phyloP scores from a whole-genome alignment of 2,797 vertebrate species.

The Typhlichthys eigenmanni region DNA sequence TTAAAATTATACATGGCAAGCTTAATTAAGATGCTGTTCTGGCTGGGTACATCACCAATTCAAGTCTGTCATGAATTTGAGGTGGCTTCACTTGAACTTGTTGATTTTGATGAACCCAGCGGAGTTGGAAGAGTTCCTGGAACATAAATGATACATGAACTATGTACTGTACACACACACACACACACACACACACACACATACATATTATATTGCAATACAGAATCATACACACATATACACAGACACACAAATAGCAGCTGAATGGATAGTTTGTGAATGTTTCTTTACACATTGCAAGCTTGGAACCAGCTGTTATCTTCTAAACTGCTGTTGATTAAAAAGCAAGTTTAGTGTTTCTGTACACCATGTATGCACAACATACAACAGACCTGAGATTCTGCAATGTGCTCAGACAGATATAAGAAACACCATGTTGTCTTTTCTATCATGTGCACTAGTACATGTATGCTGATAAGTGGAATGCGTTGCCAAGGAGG shows the following conservation, averaged over 20 bases:
- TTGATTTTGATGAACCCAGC: not conserved
- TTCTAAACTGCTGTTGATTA: not conserved
- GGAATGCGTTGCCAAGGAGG: constrained; percentile 15
- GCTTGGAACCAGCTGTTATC: not conserved
- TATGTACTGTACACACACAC: too few species aligned
- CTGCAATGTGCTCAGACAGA: constrained; percentile 17
- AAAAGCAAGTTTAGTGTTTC: constrained; percentile 4
- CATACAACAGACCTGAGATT: constrained; percentile 21
- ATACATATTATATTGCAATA: not conserved
- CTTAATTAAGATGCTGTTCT: too few species aligned
- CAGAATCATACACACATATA: constrained; percentile 10
- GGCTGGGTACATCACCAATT: too few species aligned
- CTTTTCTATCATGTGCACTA: constrained; percentile 24
- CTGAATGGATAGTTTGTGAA: too few species aligned
- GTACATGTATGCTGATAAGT: constrained; percentile 7
- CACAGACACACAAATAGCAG: constrained; percentile 1
- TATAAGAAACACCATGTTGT: constrained; percentile 15
- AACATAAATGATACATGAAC: constrained; percentile 2
- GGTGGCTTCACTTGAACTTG: constrained; percentile 14
- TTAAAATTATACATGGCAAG: too few species aligned
- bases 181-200: not conserved
- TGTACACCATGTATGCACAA: not conserved
- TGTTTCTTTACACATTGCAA: too few species aligned
- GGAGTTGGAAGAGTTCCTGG: constrained; percentile 17
- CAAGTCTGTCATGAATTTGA: constrained; percentile 24